Evolutionary conservation across 2,113 vertebrate species (phyloP), one percentile per base, ranked within the genome.

Genomic region (Tragelaphus imberbis): DNA sequence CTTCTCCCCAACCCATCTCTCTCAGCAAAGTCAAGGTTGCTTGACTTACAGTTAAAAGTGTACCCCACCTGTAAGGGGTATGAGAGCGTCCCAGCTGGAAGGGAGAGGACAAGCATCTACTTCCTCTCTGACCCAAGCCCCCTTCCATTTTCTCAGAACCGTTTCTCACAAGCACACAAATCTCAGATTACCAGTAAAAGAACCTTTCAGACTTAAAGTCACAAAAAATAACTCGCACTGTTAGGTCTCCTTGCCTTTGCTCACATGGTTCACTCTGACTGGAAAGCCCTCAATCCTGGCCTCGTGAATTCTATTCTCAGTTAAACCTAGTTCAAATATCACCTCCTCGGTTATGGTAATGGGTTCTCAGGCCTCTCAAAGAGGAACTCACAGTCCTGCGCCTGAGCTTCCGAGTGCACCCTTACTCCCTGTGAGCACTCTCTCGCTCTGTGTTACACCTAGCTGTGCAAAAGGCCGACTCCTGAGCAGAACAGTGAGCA

Each of bases 211-310:
- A 47, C n/a, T 59, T 68, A 91, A 93, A 91, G 28, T 68, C 49
- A 93, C 33, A 23, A 59, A 93, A 79, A 61, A 36, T 1, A 85
- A 36, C 36, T 21, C 3, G 1, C 44, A 17, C 2, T 44, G 84
- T 88, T 21, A 21, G 21, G 28, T 63, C n/a, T 90, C 63, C 16
- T 16, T 55, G 51, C n/a, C 16, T 92, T 82, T 68, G n/a, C 84
- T 85, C 77, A 17, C 51, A 58, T 2, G 23, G 44, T 27, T 89
- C 68, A 13, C 61, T 91, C 80, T 13, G n/a, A 49, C 12, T 44
- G 80, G 36, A 91, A 93, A 11, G 30, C 33, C 87, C 81, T 96
- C 88, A 65, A 89, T 89, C 40, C 90, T 27, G 36, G 28, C 53
- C n/a, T 28, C 5, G 40, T 44, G 92, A 91, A 90, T 55, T 77